Base-by-base conservation (phyloP, 2,113 vertebrate genomes). In the Pituophis catenifer region DNA sequence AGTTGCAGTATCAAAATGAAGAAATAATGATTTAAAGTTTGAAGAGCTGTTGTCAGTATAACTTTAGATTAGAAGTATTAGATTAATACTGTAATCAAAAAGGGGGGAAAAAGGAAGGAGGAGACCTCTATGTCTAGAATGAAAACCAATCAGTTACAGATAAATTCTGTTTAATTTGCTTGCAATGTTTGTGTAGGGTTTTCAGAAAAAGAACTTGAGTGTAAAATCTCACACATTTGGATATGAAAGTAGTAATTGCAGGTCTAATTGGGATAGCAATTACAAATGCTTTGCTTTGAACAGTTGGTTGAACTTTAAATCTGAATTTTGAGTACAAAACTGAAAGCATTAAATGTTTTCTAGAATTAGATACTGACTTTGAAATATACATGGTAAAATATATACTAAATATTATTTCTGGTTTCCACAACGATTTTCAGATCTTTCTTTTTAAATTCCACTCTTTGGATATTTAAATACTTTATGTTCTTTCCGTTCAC, bases 211-310 rank as follows among this genome's bases (percentile, higher is more conserved):
- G 75, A 90, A 58, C 50, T 29, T 65, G 89, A 90, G 89, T 90
- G 57, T 90, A 93, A 90, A 93, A 93, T 90, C 23, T 90, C 92
- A 90, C 81, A 90, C 89, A 90, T 87, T 93, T 86, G 57, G 92
- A 90, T 90, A 54, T 90, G 81, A 86, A 87, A 65, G 57, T 90
- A 89, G 89, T 93, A 93, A 90, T 65, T 90, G 92, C 75, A 86
- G 89, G 50, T 86, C 57, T 93, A 93, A 93, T 90, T 90, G 89
- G 92, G 81, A 57, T 87, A 86, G 92, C 75, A 93, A 87, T 93
- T 93, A 65, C 55, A 93, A 90, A 93, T 38, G 48, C 75, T 93
- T 90, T 86, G 89, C 92, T 93, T 38, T 93, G 92, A 90, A 90
- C 81, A 90, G 92, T 90, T 90, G 89, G 75, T 50, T 93, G 57